Base-by-base conservation (phyloP, 2,113 vertebrate genomes). In the Burhinus oedicnemus region DNA sequence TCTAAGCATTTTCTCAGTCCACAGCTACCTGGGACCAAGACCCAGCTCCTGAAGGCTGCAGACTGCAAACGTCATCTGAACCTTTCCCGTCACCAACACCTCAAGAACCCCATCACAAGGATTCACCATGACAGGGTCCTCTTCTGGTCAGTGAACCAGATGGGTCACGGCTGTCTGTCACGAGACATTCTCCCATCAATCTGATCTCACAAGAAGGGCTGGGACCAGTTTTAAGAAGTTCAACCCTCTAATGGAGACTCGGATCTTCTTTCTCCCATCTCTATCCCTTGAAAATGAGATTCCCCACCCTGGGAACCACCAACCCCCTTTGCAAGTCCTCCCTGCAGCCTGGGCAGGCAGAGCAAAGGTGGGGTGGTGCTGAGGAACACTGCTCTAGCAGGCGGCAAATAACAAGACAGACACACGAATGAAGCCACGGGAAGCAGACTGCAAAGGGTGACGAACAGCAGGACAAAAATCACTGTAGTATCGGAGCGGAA, bases 291-390 rank as follows among this genome's bases (percentile, higher is more conserved):
- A 57, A 83, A 19, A 44, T 15, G 49, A 12, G 12, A 64, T 40
- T 86, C 89, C 11, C 36, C n/a, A 25, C 6, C 20, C 14, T 38
- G 36, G 34, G 71, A 93, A 57, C 49, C 40, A 54, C 34, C 20
- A 21, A 8, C 2, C 6, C 34, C 12, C 2, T 6, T 18, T 1
- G 6, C 8, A 60, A 45, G 32, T 36, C 47, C 47, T 60, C n/a
- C 47, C 51, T 5, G 22, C 25, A 75, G 70, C 30, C 32, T 4
- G 47, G 55, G 40, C 51, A 61, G 70, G 70, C 57, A 90, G 40
- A 52, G 30, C 42, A 75, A 26, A 89, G 51, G 74, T 16, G 26
- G 8, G 3, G 19, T 8, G 52, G 19, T n/a, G n/a, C 21, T 26
- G 27, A 25, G 36, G 6, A 82, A 16, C 72, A 54, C 4, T n/a